Percentiles rank a stretch among this genome's conserved stretches.
Evolutionary conservation across 2,113 vertebrate genomes (phyloP).

Genomic region (Hippocampus barbouri): DNA sequence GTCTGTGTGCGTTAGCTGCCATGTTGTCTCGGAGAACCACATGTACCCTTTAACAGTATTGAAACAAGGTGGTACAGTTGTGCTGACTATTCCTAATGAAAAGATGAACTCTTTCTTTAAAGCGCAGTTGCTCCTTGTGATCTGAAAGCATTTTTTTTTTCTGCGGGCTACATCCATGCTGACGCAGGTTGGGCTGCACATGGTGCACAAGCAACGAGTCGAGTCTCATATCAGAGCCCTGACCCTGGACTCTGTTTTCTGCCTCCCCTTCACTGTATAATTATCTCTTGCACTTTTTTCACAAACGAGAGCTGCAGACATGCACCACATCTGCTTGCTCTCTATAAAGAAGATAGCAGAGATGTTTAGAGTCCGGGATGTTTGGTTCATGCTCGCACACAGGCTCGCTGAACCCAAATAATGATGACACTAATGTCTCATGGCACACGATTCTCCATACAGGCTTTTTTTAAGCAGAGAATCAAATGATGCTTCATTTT

Average conservation of each 20-base stretch:
- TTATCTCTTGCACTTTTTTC: slow-evolving; percentile 64
- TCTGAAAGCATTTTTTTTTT: slow-evolving; percentile 31
- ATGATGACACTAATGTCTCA: slow-evolving; percentile 38
- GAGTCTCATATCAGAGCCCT: slow-evolving; percentile 47
- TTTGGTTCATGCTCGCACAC: slow-evolving; percentile 40
- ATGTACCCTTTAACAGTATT: not conserved
- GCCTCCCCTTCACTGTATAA: slow-evolving; percentile 62
- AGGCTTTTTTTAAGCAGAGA: slow-evolving; percentile 34
- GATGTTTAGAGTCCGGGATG: slow-evolving; percentile 43
- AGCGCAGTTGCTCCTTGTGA: slow-evolving; percentile 8
- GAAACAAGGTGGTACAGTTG: not conserved
- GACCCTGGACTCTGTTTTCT: slow-evolving; percentile 54
- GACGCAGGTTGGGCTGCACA: slow-evolving; percentile 43
- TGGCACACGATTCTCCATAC: slow-evolving; percentile 48
- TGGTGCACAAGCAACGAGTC: slow-evolving; percentile 2
- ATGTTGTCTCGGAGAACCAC: too few relatives aligned
- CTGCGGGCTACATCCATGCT: slow-evolving; percentile 36
- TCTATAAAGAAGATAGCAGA: slow-evolving; percentile 51
- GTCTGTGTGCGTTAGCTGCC: too few relatives aligned
- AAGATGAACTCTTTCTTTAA: slow-evolving; percentile 2
- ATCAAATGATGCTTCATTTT: slow-evolving; percentile 29
- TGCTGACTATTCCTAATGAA: not conserved
- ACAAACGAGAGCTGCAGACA: slow-evolving; percentile 66
- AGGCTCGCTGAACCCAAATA: slow-evolving; percentile 40
- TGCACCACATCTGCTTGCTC: slow-evolving; percentile 64